phyloP scores from a whole-genome alignment of 1,140 invertebrate species.

The Aradophagus sp. region DNA sequence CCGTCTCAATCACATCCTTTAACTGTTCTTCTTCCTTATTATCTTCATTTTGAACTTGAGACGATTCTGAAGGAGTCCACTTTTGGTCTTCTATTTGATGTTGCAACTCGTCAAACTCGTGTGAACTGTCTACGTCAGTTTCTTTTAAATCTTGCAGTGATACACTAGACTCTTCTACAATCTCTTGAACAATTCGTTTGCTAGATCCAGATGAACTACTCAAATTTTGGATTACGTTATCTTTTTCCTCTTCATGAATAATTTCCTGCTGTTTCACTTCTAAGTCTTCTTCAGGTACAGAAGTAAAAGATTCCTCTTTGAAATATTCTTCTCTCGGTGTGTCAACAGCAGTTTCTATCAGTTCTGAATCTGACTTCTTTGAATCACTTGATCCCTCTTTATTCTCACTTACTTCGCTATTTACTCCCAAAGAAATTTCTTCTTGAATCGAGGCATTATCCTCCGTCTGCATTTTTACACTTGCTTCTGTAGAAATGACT shows the following conservation, averaged over 20 bases:
- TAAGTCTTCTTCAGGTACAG: conserved; percentile 12
- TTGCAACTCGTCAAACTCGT: conserved; percentile 32
- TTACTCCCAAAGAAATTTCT: conserved; percentile 18
- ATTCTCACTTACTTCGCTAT: conserved; percentile 13
- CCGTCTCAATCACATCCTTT: conserved; percentile 16
- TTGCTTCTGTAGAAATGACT: conserved; percentile 1
- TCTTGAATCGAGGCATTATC: conserved; percentile 27
- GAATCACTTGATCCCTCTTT: conserved; percentile 20
- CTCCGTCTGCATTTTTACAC: conserved; percentile 2
- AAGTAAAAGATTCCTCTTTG: conserved; percentile 26
- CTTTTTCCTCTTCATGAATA: conserved; percentile 2
- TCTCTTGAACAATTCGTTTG: conserved; percentile 21
- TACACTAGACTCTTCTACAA: conserved; percentile 32
- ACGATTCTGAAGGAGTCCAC: conserved; percentile 62
- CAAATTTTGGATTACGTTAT: conserved; percentile 4
- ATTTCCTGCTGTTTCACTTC: too few species aligned
- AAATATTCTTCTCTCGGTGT: conserved; percentile 31
- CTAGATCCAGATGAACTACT: conserved; percentile 1
- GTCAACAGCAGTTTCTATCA: conserved; percentile 50
- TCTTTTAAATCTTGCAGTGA: conserved; percentile 47
- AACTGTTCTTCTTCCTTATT: conserved; percentile 24
- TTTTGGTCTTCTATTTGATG: conserved; percentile 45
- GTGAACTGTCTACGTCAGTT: conserved; percentile 45
- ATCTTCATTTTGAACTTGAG: conserved; percentile 31
- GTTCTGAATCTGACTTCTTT: conserved; percentile 28